These are phyloP conservation scores for Rhinoraja longicauda DNA, from an alignment of 2,797 vertebrate genomes.

Conservation along the genomic window DNA sequence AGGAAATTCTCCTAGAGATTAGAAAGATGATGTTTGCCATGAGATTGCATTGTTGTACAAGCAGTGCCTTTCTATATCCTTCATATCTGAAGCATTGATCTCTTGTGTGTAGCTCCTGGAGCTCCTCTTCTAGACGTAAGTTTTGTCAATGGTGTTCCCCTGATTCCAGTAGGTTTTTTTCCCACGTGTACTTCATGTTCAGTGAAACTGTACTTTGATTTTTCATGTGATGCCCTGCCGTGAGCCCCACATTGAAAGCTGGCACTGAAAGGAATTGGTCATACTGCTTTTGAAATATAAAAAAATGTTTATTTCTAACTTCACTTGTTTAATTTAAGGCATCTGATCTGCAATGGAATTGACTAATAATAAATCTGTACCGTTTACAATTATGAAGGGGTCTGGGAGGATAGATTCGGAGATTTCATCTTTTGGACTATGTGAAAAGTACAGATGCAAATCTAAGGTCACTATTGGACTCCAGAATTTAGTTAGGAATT, in stretches of 20 bases:
- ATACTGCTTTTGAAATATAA: not conserved
- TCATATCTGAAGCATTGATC: not conserved
- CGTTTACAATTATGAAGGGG: not conserved
- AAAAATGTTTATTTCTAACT: not conserved
- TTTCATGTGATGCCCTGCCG: not conserved
- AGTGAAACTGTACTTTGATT: not conserved
- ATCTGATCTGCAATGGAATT: not conserved
- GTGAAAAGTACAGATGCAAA: not conserved
- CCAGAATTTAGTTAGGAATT: not conserved
- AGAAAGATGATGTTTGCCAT: not conserved
- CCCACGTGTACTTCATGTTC: not conserved
- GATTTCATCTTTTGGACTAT: not conserved
- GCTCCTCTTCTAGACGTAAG: not conserved
- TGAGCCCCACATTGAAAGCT: too few species aligned
- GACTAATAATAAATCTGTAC: not conserved
- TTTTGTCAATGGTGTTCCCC: not conserved
- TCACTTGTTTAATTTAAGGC: not conserved
- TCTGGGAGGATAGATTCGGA: not conserved
- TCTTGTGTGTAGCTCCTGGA: not conserved
- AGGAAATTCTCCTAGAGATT: not conserved
- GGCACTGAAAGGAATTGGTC: not conserved
- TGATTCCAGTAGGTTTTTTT: not conserved
- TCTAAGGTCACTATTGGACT: not conserved
- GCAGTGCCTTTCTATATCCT: not conserved
- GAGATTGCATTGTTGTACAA: not conserved